Conservation (phyloP, 2,113 vertebrate species). For the Xenotilapia flavipinnis region DNA sequence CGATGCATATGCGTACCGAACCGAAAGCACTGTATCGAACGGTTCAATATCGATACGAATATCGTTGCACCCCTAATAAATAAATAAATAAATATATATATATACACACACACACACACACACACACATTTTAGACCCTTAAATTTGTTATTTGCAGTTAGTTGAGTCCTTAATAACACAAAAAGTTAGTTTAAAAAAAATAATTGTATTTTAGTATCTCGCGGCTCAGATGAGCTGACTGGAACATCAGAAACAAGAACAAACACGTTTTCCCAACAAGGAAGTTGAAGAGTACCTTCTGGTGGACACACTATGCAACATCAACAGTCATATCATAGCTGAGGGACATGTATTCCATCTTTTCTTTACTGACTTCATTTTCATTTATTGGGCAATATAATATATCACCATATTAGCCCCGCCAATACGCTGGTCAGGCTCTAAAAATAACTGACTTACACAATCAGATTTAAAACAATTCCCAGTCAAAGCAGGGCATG, state of each 20-base stretch:
- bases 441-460: not conserved
- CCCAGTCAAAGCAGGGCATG: not conserved
- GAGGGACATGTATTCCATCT: not conserved
- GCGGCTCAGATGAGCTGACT: not conserved
- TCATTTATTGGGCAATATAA: not conserved
- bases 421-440: not conserved
- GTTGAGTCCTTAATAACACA: not conserved
- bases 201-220: not conserved
- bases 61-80: too few relatives aligned
- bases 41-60: too few relatives aligned
- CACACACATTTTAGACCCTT: not conserved
- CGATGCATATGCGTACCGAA: too few relatives aligned
- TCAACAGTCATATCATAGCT: not conserved
- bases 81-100: too few relatives aligned
- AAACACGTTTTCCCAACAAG: not conserved
- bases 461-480: not conserved
- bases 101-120: accelerated
- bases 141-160: not conserved
- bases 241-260: not conserved
- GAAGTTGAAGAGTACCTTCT: not conserved
- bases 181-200: not conserved
- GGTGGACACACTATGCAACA: not conserved
- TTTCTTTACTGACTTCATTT: not conserved
- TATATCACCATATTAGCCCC: not conserved
- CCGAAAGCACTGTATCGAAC: too few relatives aligned